Base-by-base conservation (phyloP, 2,888 invertebrate genomes). In the Alentia gelatinosa region DNA sequence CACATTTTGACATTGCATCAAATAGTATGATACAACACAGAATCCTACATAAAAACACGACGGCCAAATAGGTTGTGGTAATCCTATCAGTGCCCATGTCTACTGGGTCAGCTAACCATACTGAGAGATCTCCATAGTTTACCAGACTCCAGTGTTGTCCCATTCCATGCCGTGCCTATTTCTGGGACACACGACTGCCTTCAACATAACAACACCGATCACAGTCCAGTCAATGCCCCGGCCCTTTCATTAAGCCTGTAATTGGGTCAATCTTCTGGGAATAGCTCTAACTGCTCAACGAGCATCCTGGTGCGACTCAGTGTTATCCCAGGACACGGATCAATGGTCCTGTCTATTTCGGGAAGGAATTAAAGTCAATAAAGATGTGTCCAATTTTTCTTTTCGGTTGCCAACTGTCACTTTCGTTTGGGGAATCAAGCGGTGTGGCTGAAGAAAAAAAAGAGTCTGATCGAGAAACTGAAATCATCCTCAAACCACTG, bases 281-380 rank as follows among this genome's bases (percentile, higher is more conserved):
- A 56, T n/a, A n/a, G 56, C 56, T 56, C 47, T 47, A 47, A 19
- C 3, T n/a, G 19, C 56, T n/a, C 5, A 56, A 9, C n/a, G 56
- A 19, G 7, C 56, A 56, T 56, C 56, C 5, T 56, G 3, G 7
- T 1, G 23, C 19, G 56, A 15, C 79, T 39, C 35, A 79, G n/a
- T 39, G 39, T 79, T 35, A 79, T 79, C 79, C 35, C 79, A 37
- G 4, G 15, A 79, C 7, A 35, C 15, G 39, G 37, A 79, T 79
- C 37, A 39, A 79, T 79, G 1, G n/a, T 1, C 26, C n/a, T 0
- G 35, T 37, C 79, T 79, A 79, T 79, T 79, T 79, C 23, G 4
- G 79, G 79, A 37, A 79, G 79, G 37, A 15, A 79, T 79, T 79
- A 79, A 3, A 23, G 79, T 79, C 79, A 79, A 79, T 79, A 79